Percentiles rank a stretch among this genome's conserved stretches.
phyloP scores from a whole-genome alignment of 2,888 invertebrate genomes.

The Taphrorychus bicolor region DNA sequence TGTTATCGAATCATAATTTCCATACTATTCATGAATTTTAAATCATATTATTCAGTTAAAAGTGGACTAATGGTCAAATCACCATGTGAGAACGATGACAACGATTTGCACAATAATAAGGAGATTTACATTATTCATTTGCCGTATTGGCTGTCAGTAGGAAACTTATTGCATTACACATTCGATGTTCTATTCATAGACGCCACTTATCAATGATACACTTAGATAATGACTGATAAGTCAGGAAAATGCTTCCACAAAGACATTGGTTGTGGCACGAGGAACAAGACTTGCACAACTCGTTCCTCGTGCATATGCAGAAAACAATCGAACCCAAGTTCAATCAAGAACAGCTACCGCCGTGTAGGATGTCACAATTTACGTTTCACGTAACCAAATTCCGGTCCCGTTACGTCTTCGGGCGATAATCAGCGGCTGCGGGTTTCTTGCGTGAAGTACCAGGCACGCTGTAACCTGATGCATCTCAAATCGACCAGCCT shows the following conservation, averaged over 20 bases:
- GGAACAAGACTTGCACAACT: too few relatives aligned
- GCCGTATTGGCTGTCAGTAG: background rate
- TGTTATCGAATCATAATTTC: too few relatives aligned
- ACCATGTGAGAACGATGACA: background rate
- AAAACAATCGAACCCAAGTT: too few relatives aligned
- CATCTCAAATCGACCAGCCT: background rate
- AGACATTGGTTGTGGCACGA: too few relatives aligned
- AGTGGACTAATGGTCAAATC: background rate
- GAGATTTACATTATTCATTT: background rate
- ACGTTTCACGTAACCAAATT: background rate
- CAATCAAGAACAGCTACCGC: background rate
- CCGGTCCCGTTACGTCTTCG: background rate
- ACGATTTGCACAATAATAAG: background rate
- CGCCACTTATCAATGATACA: background rate
- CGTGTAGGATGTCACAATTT: constrained; percentile 1
- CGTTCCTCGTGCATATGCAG: background rate
- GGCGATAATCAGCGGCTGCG: background rate
- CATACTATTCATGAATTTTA: too few relatives aligned
- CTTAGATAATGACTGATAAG: too few relatives aligned
- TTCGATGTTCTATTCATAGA: background rate
- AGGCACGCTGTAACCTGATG: background rate
- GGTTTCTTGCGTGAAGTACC: background rate
- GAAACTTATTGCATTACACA: too few relatives aligned
- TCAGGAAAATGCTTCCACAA: too few relatives aligned
- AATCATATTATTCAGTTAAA: background rate